phyloP scores from a whole-genome alignment of 1,140 invertebrate genomes.

The Berghia stephanieae region DNA sequence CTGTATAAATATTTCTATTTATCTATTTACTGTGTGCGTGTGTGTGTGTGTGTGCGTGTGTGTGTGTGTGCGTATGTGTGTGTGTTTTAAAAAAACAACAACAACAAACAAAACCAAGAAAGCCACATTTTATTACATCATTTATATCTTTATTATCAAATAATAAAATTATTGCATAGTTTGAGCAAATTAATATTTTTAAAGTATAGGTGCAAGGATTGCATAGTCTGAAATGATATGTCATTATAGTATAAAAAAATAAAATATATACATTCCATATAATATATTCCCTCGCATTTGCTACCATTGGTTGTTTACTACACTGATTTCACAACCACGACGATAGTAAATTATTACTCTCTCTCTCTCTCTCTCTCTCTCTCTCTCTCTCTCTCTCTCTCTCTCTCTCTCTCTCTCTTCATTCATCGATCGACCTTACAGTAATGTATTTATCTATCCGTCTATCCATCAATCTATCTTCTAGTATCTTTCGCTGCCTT shows the following conservation, averaged over 20 bases:
- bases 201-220: neutral
- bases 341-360: neutral
- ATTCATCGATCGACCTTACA: too few species aligned
- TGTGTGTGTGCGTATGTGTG: conserved; percentile 23
- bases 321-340: neutral
- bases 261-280: neutral
- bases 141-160: neutral
- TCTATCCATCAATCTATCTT: too few species aligned
- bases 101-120: too few species aligned
- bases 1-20: neutral
- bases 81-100: neutral
- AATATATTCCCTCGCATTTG: neutral
- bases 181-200: neutral
- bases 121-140: too few species aligned
- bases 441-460: too few species aligned
- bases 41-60: neutral
- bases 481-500: too few species aligned
- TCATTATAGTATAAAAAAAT: too few species aligned
- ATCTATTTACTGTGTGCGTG: neutral
- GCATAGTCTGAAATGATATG: neutral
- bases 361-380: neutral
- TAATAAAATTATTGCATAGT: neutral
- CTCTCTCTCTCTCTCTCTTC: neutral
- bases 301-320: neutral
- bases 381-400: conserved; percentile 21